Conservation (phyloP, 2,113 vertebrate genomes). For the Lucifuga dentata region DNA sequence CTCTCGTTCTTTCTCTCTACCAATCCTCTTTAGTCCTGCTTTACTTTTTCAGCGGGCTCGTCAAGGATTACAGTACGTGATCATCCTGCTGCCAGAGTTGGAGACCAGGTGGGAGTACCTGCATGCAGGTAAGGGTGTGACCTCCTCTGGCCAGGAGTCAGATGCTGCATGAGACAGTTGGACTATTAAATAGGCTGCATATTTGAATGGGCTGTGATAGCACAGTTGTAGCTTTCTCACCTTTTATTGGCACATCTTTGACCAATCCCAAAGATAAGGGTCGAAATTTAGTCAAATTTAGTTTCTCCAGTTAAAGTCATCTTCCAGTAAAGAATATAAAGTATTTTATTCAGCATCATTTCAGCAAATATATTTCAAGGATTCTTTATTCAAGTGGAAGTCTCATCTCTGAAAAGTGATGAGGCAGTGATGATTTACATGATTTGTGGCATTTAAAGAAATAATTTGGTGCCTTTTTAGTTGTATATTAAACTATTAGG, state of each 20-base stretch:
- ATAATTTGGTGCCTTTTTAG: too few species aligned
- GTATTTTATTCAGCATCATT: not conserved
- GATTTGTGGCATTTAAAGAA: too few species aligned
- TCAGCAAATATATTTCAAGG: not conserved
- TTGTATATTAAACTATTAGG: too few species aligned
- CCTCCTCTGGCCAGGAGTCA: constrained; percentile 13
- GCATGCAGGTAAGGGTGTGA: constrained; percentile 80
- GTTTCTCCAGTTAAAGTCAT: not conserved
- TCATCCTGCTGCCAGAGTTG: constrained; percentile 52
- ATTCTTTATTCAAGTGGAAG: not conserved
- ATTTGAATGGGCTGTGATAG: not conserved
- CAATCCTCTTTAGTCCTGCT: constrained; percentile 38
- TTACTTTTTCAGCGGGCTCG: constrained; percentile 65
- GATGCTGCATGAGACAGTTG: not conserved
- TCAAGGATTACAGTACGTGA: constrained; percentile 37
- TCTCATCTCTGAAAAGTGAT: not conserved
- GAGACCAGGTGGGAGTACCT: constrained; percentile 77
- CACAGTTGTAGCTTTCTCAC: not conserved
- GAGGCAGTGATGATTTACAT: not conserved
- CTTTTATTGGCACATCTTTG: not conserved
- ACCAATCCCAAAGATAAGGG: not conserved
- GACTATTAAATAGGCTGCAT: constrained; percentile 8
- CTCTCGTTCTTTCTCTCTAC: constrained; percentile 30
- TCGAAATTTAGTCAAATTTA: not conserved
- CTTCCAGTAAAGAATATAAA: not conserved